Conservation (phyloP, 2,888 invertebrate genomes). For the Eupithecia subumbrata region DNA sequence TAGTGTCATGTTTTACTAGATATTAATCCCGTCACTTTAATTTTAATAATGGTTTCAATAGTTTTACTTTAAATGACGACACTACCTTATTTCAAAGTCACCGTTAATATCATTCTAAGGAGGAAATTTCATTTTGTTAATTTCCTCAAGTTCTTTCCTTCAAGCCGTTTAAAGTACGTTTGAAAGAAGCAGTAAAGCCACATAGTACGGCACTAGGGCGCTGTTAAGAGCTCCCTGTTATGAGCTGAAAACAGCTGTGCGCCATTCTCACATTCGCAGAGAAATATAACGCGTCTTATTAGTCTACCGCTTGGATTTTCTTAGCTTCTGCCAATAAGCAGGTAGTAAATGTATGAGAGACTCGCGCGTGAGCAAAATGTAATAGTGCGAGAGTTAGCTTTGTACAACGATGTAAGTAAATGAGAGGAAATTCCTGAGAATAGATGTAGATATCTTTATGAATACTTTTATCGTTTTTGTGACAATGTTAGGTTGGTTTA, state of each 20-base stretch:
- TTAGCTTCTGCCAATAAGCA: slow-evolving; percentile 49
- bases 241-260: slow-evolving; percentile 65
- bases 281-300: slow-evolving; percentile 72
- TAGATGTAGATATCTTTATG: background rate
- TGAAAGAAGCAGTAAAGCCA: slow-evolving; percentile 43
- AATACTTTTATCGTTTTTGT: background rate
- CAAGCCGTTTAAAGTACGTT: slow-evolving; percentile 33
- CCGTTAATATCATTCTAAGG: slow-evolving; percentile 8
- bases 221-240: slow-evolving; percentile 45
- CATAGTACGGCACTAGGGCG: slow-evolving; percentile 42
- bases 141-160: slow-evolving; percentile 31
- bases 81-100: slow-evolving; percentile 8
- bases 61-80: slow-evolving; percentile 1
- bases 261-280: slow-evolving; percentile 61
- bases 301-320: slow-evolving; percentile 56
- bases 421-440: slow-evolving; percentile 4
- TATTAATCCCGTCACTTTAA: background rate
- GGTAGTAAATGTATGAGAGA: slow-evolving; percentile 35
- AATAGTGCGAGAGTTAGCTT: slow-evolving; percentile 14
- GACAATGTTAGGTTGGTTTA: background rate
- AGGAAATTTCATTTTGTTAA: slow-evolving; percentile 28
- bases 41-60: slow-evolving; percentile 4
- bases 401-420: slow-evolving; percentile 12
- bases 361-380: slow-evolving; percentile 32
- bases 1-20: background rate